Percentiles rank a stretch among this genome's conserved stretches.
phyloP scores from a whole-genome alignment of 1,140 invertebrate genomes.

The Homarus americanus region DNA sequence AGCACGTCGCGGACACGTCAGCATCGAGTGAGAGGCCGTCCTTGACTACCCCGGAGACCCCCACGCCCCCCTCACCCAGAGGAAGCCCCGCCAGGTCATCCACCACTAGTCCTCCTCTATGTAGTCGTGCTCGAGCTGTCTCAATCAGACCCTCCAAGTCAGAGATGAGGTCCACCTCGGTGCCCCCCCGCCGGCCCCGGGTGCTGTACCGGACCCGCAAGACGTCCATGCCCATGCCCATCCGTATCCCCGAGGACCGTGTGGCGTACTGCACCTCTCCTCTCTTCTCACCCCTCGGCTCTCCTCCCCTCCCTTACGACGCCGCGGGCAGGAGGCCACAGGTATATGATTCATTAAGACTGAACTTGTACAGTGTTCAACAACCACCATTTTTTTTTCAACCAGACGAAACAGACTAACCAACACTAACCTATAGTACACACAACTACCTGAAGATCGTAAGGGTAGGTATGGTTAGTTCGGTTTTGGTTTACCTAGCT shows the following conservation, averaged over 20 bases:
- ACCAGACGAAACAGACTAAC: no score
- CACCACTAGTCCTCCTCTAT: slow-evolving; percentile 18
- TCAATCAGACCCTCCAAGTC: background rate
- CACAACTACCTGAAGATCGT: no score
- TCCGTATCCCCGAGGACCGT: slow-evolving; percentile 54
- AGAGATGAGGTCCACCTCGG: slow-evolving; percentile 14
- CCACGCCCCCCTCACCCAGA: background rate
- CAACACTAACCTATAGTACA: no score
- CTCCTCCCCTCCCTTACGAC: slow-evolving; percentile 1
- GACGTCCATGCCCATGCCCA: slow-evolving; percentile 51
- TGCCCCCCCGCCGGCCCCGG: slow-evolving; percentile 22
- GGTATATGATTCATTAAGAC: background rate
- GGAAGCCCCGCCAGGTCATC: background rate
- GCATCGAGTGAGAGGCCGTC: background rate
- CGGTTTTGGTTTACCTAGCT: no score
- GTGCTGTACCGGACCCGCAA: slow-evolving; percentile 17
- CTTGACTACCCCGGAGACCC: background rate
- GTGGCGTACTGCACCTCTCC: slow-evolving; percentile 35
- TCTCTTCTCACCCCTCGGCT: slow-evolving; percentile 32
- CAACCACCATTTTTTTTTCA: no score
- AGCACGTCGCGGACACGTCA: no score
- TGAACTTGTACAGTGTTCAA: no score
- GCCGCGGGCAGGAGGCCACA: background rate
- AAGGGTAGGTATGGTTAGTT: no score
- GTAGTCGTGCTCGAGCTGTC: background rate